These are phyloP conservation scores for Cinclus mexicanus DNA, from an alignment of 2,113 vertebrate species.

Conservation along the genomic window DNA sequence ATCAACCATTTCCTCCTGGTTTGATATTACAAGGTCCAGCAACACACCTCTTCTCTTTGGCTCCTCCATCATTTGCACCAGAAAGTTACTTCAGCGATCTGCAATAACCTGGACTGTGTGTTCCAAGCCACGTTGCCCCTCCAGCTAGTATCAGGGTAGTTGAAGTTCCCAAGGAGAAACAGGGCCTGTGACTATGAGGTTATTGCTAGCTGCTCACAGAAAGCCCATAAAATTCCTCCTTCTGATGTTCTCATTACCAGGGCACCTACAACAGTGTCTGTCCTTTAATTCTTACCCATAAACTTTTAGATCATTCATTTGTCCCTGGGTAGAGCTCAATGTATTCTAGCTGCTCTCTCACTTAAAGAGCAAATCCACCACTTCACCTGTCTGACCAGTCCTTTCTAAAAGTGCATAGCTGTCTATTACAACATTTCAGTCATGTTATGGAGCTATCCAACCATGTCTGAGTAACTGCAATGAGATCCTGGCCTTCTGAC, in stretches of 20 bases:
- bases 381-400: background rate
- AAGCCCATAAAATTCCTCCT: background rate
- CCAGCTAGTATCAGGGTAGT: background rate
- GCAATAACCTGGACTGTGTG: background rate
- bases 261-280: background rate
- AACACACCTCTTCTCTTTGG: background rate
- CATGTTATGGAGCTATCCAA: background rate
- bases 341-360: background rate
- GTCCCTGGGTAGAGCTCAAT: background rate
- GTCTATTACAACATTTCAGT: background rate
- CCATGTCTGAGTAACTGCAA: background rate
- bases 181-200: background rate
- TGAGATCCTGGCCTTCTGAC: background rate
- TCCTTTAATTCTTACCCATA: background rate
- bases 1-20: background rate
- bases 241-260: too few relatives aligned
- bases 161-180: background rate
- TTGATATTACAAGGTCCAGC: background rate
- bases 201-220: background rate
- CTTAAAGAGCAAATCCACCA: background rate
- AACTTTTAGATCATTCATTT: background rate
- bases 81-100: background rate
- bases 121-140: rapidly evolving
- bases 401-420: background rate
- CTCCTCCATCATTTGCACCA: background rate